Evolutionary conservation across 2,797 vertebrate species (phyloP).

Genomic region (Enteromius anoplus): DNA sequence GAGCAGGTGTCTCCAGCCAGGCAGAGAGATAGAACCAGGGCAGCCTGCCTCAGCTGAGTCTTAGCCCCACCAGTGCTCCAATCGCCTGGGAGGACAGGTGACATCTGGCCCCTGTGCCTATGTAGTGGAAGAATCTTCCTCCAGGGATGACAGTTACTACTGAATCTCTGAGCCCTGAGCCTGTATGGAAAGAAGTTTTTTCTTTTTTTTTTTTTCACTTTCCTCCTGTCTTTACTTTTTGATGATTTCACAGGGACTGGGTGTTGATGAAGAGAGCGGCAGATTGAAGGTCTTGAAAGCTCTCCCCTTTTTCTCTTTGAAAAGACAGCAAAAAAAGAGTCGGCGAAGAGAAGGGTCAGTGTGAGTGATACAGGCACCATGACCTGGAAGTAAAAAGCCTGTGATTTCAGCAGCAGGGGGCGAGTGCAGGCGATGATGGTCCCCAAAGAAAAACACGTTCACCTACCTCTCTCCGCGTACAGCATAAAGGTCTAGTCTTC

Average conservation of each 20-base stretch:
- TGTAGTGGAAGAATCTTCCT: constrained; percentile 46
- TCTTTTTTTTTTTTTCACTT: neutral
- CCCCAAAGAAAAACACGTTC: constrained; percentile 46
- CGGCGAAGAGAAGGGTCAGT: constrained; percentile 63
- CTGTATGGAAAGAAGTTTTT: neutral
- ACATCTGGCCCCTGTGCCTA: constrained; percentile 52
- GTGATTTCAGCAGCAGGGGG: constrained; percentile 61
- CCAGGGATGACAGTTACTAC: constrained; percentile 6
- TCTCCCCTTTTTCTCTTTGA: constrained; percentile 42
- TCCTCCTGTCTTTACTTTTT: constrained; percentile 36
- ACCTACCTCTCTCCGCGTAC: constrained; percentile 21
- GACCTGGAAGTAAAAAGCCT: constrained; percentile 71
- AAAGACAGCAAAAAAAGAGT: constrained; percentile 53
- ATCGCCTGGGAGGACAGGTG: constrained; percentile 61
- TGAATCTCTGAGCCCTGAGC: constrained; percentile 19
- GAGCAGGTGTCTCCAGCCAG: constrained; percentile 76
- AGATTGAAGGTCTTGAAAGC: constrained; percentile 33
- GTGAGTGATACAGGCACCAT: constrained; percentile 63
- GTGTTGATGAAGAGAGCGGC: constrained; percentile 36
- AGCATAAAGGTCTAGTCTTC: constrained; percentile 47
- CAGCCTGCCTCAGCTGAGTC: constrained; percentile 30
- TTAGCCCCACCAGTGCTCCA: constrained; percentile 35
- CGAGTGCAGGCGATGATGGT: constrained; percentile 45
- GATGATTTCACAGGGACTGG: constrained; percentile 37
- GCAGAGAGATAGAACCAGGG: constrained; percentile 53